Evolutionary conservation across 2,888 invertebrate species (phyloP).

Genomic region (Mayetiola destructor): DNA sequence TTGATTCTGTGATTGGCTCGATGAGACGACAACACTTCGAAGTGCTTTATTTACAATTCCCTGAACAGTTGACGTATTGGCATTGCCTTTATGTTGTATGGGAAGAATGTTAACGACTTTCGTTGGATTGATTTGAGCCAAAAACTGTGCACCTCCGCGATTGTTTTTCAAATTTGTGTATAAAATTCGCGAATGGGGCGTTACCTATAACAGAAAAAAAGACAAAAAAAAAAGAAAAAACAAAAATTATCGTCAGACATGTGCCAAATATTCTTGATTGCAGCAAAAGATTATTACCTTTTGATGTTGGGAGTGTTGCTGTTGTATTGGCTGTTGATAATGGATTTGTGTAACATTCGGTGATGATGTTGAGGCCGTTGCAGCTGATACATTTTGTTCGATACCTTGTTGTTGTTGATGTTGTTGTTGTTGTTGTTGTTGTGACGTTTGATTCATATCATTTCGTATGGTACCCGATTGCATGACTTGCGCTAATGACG

Average conservation of each 20-base stretch:
- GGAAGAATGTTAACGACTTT: slow-evolving; percentile 18
- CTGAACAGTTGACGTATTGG: slow-evolving; percentile 5
- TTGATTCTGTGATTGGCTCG: slow-evolving; percentile 9
- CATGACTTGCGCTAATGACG: slow-evolving; percentile 20
- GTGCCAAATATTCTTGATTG: neutral
- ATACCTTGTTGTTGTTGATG: neutral
- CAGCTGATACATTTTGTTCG: neutral
- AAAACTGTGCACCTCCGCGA: slow-evolving; percentile 15
- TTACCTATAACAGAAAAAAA: too few species aligned
- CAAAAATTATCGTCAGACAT: neutral
- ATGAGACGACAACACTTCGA: neutral
- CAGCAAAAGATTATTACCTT: slow-evolving; percentile 6
- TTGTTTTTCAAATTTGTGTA: slow-evolving; percentile 28
- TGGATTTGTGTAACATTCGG: slow-evolving; percentile 18
- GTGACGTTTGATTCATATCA: slow-evolving; percentile 19
- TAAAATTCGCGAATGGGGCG: slow-evolving; percentile 26
- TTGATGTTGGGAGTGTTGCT: slow-evolving; percentile 18
- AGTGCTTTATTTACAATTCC: slow-evolving; percentile 7
- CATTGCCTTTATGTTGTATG: slow-evolving; percentile 16
- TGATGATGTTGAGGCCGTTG: slow-evolving; percentile 21
- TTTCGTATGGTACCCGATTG: slow-evolving; percentile 16
- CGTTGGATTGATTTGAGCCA: slow-evolving; percentile 17
- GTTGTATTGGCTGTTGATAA: slow-evolving; percentile 17
- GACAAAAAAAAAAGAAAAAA: neutral
- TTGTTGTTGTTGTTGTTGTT: slow-evolving; percentile 6